These are phyloP conservation scores for Diploscapter pachys DNA, from an alignment of 1,140 invertebrate genomes.

Conservation along the genomic window DNA sequence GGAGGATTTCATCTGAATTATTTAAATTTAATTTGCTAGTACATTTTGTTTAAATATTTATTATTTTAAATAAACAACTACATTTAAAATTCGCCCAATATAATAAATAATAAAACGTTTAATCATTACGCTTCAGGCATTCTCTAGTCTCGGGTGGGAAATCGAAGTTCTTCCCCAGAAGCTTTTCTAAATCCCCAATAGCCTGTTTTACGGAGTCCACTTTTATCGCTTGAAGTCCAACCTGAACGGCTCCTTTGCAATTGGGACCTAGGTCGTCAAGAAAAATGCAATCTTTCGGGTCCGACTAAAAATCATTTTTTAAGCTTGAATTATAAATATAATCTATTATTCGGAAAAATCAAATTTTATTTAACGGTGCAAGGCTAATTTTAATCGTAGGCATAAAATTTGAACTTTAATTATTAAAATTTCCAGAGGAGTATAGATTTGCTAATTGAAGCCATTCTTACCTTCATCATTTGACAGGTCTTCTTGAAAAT, in stretches of 20 bases:
- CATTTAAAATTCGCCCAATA: not conserved
- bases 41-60: conserved; percentile 18
- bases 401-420: not conserved
- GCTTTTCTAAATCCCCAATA: conserved; percentile 55
- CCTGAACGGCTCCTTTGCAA: conserved; percentile 57
- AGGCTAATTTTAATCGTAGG: too few relatives aligned
- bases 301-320: conserved; percentile 47
- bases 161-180: conserved; percentile 52
- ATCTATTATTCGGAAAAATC: not conserved
- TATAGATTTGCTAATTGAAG: not conserved
- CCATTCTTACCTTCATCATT: conserved; percentile 15
- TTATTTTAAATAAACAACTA: not conserved
- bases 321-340: not conserved
- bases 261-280: conserved; percentile 61
- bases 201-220: conserved; percentile 54
- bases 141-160: conserved; percentile 53
- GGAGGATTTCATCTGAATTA: not conserved
- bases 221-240: conserved; percentile 62
- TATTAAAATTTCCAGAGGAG: not conserved
- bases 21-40: conserved; percentile 9
- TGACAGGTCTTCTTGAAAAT: conserved; percentile 59
- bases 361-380: too few relatives aligned
- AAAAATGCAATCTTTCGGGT: conserved; percentile 59
- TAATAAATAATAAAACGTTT: not conserved
- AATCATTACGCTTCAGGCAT: conserved; percentile 21